Evolutionary conservation across 2,888 invertebrate genomes (phyloP).

Genomic region (Mylabris sibirica): DNA sequence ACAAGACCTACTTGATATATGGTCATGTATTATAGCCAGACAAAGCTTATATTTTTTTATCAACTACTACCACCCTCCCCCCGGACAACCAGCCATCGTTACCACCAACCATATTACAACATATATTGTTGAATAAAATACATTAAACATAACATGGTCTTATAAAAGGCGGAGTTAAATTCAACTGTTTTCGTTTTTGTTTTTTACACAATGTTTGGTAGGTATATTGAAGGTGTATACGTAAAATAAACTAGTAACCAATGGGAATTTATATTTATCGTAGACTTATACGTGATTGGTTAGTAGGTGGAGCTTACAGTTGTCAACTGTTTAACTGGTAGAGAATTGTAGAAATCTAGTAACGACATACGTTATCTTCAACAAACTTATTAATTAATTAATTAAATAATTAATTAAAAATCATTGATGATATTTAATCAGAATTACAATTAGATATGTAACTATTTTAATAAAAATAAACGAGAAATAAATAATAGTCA

Average conservation of each 20-base stretch:
- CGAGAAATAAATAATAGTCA: background rate
- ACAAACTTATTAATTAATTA: too few relatives aligned
- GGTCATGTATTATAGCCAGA: conserved; percentile 48
- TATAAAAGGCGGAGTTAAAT: conserved; percentile 48
- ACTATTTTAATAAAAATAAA: background rate
- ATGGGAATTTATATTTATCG: conserved; percentile 36
- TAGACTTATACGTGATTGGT: conserved; percentile 40
- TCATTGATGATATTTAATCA: background rate
- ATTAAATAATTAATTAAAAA: too few relatives aligned
- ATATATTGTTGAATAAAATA: conserved; percentile 50
- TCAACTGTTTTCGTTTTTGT: conserved; percentile 22
- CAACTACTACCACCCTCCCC: background rate
- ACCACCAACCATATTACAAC: background rate
- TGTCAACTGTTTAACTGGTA: background rate
- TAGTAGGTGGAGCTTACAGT: conserved; percentile 11
- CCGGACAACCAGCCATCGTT: too few relatives aligned
- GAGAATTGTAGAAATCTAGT: background rate
- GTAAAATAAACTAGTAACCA: conserved; percentile 35
- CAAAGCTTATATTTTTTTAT: conserved; percentile 54
- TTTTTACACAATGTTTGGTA: conserved; percentile 49
- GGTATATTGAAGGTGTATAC: conserved; percentile 38
- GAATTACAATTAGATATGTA: background rate
- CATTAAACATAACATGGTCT: conserved; percentile 58
- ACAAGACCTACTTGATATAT: conserved; percentile 49
- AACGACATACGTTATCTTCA: background rate